Evolutionary conservation across 1,140 invertebrate genomes (phyloP).

Genomic region (Nephotettix cincticeps): DNA sequence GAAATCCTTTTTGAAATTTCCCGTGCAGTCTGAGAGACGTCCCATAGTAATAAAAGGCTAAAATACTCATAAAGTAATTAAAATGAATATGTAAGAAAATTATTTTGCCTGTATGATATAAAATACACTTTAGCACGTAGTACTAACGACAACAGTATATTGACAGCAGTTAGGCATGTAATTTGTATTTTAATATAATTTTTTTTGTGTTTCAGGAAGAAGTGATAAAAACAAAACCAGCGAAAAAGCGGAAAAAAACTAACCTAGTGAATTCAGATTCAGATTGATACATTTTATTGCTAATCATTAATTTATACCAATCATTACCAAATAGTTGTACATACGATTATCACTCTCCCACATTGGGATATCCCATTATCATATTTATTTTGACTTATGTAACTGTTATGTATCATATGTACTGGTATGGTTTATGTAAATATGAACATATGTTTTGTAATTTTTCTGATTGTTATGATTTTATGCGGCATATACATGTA

Average conservation of each 20-base stretch:
- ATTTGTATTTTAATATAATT: too few relatives aligned
- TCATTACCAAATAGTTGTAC: constrained; percentile 9
- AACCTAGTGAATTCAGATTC: constrained; percentile 74
- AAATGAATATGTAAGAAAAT: too few relatives aligned
- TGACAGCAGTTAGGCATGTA: constrained; percentile 21
- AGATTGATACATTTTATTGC: constrained; percentile 54
- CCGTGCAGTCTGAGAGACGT: too few relatives aligned
- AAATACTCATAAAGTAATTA: too few relatives aligned
- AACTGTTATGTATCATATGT: background rate
- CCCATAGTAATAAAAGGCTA: too few relatives aligned
- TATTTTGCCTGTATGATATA: too few relatives aligned
- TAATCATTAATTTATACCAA: background rate
- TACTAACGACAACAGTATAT: too few relatives aligned
- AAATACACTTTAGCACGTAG: too few relatives aligned
- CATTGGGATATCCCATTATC: background rate
- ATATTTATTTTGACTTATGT: background rate
- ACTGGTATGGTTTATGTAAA: constrained; percentile 10
- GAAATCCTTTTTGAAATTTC: too few relatives aligned
- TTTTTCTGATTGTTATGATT: background rate
- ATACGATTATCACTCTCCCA: background rate
- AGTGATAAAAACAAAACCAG: constrained; percentile 80
- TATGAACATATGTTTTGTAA: constrained; percentile 13
- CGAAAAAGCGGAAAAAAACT: constrained; percentile 82
- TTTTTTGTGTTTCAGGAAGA: constrained; percentile 60
- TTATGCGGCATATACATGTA: background rate